Percentiles rank a stretch among this genome's conserved stretches.
These are phyloP conservation scores for Tetanocera ferruginea DNA, from an alignment of 2,888 invertebrate species.

Conservation along the genomic window DNA sequence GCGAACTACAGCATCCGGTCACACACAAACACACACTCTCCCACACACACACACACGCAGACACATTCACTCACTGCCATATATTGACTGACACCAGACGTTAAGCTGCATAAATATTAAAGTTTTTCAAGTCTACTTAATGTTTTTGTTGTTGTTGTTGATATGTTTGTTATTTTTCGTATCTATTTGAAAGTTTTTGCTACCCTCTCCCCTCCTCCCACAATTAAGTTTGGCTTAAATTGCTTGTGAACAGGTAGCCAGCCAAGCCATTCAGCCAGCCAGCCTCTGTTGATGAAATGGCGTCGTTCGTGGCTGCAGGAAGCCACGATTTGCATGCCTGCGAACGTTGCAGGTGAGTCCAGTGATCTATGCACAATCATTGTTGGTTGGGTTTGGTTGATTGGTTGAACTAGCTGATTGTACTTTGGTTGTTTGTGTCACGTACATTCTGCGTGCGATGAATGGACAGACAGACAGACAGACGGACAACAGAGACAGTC, in stretches of 20 bases:
- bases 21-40: not conserved
- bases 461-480: not conserved
- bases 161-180: not conserved
- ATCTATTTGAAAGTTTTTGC: not conserved
- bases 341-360: slow-evolving; percentile 15
- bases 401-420: not conserved
- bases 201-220: not conserved
- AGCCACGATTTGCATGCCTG: slow-evolving; percentile 36
- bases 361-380: not conserved
- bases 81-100: not conserved
- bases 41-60: not conserved
- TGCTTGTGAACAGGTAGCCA: not conserved
- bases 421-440: slow-evolving; percentile 6
- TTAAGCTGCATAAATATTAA: slow-evolving; percentile 12
- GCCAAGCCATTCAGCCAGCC: not conserved
- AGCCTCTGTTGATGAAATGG: slow-evolving; percentile 27
- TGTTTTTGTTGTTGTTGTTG: not conserved
- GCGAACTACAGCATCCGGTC: slow-evolving; percentile 18
- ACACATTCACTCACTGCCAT: not conserved
- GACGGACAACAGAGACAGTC: not conserved
- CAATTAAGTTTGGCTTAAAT: not conserved
- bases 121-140: not conserved
- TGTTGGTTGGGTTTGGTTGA: not conserved
- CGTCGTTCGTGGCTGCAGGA: slow-evolving; percentile 9
- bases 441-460: not conserved